phyloP scores from a whole-genome alignment of 1,140 invertebrate species.

The Tribolium castaneum region DNA sequence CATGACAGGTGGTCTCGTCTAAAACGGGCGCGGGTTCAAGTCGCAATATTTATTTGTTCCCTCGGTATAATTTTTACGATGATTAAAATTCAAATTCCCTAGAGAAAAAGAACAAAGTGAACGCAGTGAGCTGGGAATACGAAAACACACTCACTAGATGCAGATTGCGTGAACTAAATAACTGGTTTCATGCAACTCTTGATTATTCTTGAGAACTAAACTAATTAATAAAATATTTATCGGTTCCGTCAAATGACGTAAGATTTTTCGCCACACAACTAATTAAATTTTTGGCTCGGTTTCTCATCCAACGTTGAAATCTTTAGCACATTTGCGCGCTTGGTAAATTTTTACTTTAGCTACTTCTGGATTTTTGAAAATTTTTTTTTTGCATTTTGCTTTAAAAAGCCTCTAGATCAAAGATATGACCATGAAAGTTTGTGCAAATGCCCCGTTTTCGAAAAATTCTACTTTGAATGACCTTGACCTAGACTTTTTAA shows the following conservation, averaged over 20 bases:
- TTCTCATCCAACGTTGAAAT: conserved; percentile 43
- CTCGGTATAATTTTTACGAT: neutral
- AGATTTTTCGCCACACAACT: neutral
- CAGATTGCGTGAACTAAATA: conserved; percentile 32
- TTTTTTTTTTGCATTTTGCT: no score
- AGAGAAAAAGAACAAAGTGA: neutral
- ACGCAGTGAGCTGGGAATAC: conserved; percentile 10
- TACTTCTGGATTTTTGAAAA: no score
- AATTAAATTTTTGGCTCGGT: neutral
- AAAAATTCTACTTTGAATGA: no score
- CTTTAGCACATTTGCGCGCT: conserved; percentile 3
- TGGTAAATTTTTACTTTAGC: no score
- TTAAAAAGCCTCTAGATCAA: no score
- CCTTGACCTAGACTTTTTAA: no score
- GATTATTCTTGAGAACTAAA: conserved; percentile 19
- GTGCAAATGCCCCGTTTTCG: no score
- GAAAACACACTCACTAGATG: conserved; percentile 2
- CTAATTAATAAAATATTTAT: conserved; percentile 36
- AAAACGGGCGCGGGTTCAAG: neutral
- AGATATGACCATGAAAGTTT: no score
- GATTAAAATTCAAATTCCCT: conserved; percentile 11
- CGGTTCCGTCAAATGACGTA: neutral
- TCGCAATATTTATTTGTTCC: neutral
- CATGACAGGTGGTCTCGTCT: neutral
- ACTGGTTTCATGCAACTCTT: conserved; percentile 1